Base-by-base conservation (phyloP, 2,113 vertebrate genomes). In the Grammomys surdaster region DNA sequence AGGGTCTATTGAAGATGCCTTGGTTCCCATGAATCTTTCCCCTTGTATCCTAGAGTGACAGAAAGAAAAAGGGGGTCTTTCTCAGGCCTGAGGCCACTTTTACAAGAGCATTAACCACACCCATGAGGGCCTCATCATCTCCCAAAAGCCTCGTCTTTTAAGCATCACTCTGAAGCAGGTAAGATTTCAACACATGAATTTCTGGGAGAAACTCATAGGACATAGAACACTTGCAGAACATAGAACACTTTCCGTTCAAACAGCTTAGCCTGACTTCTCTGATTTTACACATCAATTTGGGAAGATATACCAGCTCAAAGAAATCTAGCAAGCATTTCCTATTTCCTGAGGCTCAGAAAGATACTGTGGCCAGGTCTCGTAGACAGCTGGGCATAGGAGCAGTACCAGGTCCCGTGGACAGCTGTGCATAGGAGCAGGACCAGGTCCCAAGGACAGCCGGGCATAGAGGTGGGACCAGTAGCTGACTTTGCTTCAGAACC, bases 341-440 rank as follows among this genome's bases (percentile, higher is more conserved):
- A 88, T 90, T 36, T 86, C 48, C 0, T 4, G 63, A 93, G 54
- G 60, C 56, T 76, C 28, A 48, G 58, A 72, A 86, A 86, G 1
- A 11, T 51, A 19, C 20, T 14, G 16, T 46, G 20, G 56, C 31
- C 1, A 9, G 11, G 76, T 82, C 12, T 10, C 7, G 0, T 5
- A 19, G 46, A n/a, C 22, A 76, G 14, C 87, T 22, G 85, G 48
- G 36, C 46, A 6, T 28, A 22, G 19, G 40, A 28, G 9, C 16
- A 14, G 10, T 1, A 51, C 22, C 0, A 8, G 11, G 76, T 82
- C 12, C 13, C 6, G 0, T 5, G 22, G 46, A n/a, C 22, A 76
- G 19, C 87, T 22, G 81, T 40, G 36, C 46, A 6, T 28, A 22
- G 19, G 40, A 28, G 9, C 16, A 14, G 10, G 3, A 51, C 22